Evolutionary conservation across 2,113 vertebrate species (phyloP).

Genomic region (Podiceps cristatus): DNA sequence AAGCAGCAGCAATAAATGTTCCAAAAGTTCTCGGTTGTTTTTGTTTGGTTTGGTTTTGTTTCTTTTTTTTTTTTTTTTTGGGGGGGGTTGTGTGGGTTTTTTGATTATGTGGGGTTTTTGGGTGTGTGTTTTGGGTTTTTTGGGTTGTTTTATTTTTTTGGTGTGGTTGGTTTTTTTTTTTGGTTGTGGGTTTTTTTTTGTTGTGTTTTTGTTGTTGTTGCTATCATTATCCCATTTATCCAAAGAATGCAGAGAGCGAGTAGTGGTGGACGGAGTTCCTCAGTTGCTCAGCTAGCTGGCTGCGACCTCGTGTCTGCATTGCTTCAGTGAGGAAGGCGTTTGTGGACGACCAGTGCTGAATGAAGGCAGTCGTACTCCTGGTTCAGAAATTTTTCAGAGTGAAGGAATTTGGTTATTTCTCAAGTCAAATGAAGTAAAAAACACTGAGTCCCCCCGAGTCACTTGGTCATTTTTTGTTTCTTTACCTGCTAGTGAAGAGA

Average conservation of each 20-base stretch:
- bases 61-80: too few species aligned
- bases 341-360: neutral
- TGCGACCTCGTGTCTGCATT: rapidly evolving
- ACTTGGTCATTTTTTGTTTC: neutral
- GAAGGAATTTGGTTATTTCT: neutral
- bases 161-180: too few species aligned
- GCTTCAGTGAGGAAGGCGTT: rapidly evolving
- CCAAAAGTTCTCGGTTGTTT: neutral
- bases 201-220: neutral
- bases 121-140: too few species aligned
- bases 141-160: too few species aligned
- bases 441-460: neutral
- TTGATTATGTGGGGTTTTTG: too few species aligned
- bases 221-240: neutral
- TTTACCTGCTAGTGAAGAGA: neutral
- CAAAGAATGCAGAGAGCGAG: neutral
- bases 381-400: neutral
- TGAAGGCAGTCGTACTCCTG: neutral
- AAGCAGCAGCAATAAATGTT: neutral
- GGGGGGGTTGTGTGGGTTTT: too few species aligned
- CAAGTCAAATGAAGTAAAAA: neutral
- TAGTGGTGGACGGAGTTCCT: neutral
- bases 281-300: rapidly evolving
- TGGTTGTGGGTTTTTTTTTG: too few species aligned
- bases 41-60: rapidly evolving